Base-by-base conservation (phyloP, 2,113 vertebrate species). In the Pheucticus melanocephalus region DNA sequence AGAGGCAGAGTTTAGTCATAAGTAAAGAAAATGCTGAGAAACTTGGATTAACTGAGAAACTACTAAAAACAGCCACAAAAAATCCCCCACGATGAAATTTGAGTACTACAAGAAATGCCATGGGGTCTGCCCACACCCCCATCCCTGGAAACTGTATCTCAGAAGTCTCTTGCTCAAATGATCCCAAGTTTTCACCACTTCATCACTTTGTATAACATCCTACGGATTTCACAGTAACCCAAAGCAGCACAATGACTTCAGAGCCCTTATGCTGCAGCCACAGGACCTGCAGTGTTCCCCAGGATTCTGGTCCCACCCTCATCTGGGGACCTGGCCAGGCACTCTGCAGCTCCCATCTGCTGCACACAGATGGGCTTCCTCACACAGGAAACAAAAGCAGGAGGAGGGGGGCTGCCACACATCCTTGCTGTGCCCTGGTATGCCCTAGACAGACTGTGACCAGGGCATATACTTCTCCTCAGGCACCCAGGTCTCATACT, bases 351-450 rank as follows among this genome's bases (percentile, higher is more conserved):
- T 91, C 68, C 96, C 94, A 96, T 96, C 94, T 96, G 96, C 94
- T 19, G 13, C 88, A 94, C 82, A 57, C 96, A 96, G 92, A 97
- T 95, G 95, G 96, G 88, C 85, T 92, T 94, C 92, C 86, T 93
- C 5, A 16, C 79, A 57, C 65, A 92, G 85, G 95, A 92, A 95
- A 92, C 94, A 86, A 94, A 85, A 82, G 82, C n/a, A 5, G 45
- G 70, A 92, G 69, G 90, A 84, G 90, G 42, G 83, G 88, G 77
- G 63, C 59, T 88, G 94, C 95, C 68, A 70, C 82, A 69, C 71
- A 80, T 80, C 90, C 59, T 76, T 33, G 2, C 2, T 86, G 79
- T 88, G 95, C 95, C 95, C 94, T 73, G 92, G 83, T 73, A 94
- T 71, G 95, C 88, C 95, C 94, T 71, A 86, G 25, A 59, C 83